phyloP scores from a whole-genome alignment of 1,140 invertebrate species.

The Platorchestia sp. region DNA sequence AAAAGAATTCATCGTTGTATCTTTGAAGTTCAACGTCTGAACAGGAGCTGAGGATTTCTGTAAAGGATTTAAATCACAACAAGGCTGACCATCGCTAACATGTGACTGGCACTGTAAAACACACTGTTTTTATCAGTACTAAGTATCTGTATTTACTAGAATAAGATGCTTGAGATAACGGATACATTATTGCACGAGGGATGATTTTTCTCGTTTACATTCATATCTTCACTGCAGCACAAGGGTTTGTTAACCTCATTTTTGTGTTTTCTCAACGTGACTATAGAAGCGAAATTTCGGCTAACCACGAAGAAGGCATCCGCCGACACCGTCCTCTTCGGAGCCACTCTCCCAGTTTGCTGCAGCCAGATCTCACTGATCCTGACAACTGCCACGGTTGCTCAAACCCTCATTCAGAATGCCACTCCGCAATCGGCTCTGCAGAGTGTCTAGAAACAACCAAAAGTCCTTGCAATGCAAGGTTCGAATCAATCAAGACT shows the following conservation, averaged over 20 bases:
- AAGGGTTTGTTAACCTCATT: background rate
- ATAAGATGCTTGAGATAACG: no score
- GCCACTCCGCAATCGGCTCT: background rate
- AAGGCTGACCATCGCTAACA: no score
- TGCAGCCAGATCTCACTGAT: background rate
- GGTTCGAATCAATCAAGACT: background rate
- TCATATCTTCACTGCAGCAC: no score
- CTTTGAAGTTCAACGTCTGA: no score
- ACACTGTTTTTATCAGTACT: no score
- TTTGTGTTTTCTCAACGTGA: background rate
- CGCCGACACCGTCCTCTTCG: background rate
- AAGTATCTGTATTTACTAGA: no score
- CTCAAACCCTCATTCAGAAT: background rate
- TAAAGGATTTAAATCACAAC: no score
- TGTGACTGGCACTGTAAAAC: no score
- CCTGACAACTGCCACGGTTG: conserved; percentile 5
- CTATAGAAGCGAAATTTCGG: background rate
- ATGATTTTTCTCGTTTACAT: no score
- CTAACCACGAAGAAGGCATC: background rate
- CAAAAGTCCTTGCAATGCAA: background rate
- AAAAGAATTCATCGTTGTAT: no score
- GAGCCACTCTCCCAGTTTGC: background rate
- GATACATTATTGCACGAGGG: no score
- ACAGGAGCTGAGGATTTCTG: no score
- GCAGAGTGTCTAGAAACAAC: background rate